These are phyloP conservation scores for Probosciger aterrimus DNA, from an alignment of 2,113 vertebrate genomes.

Conservation along the genomic window DNA sequence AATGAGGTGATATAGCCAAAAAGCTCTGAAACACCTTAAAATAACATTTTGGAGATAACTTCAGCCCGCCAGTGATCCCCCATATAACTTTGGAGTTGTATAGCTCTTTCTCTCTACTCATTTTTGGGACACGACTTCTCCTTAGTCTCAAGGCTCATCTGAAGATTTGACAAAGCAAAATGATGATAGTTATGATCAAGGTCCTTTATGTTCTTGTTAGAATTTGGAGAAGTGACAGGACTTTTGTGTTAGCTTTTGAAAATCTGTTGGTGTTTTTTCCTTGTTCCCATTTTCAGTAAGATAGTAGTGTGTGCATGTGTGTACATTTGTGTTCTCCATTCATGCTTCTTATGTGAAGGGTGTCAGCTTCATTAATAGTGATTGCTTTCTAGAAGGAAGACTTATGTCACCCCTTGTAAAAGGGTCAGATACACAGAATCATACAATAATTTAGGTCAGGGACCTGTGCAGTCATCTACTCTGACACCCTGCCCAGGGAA, in stretches of 20 bases:
- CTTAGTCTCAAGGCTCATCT: not conserved
- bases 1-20: not conserved
- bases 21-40: not conserved
- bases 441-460: not conserved
- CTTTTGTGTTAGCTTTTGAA: not conserved
- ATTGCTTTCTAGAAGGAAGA: not conserved
- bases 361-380: not conserved
- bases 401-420: not conserved
- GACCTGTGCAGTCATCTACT: not conserved
- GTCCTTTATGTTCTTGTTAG: not conserved
- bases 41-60: not conserved
- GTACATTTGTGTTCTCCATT: not conserved
- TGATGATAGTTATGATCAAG: not conserved
- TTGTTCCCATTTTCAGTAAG: not conserved
- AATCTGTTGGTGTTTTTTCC: accelerated
- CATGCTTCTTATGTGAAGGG: not conserved
- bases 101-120: not conserved
- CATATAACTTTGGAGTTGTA: not conserved
- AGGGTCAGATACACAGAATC: not conserved
- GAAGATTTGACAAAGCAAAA: not conserved
- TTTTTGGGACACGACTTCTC: not conserved
- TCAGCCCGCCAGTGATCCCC: not conserved
- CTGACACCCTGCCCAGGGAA: not conserved
- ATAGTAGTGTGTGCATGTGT: too few relatives aligned
- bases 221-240: not conserved